Conservation (phyloP, 53 echinoderm and acorn worm species). For the Hippasteria phrygiana region DNA sequence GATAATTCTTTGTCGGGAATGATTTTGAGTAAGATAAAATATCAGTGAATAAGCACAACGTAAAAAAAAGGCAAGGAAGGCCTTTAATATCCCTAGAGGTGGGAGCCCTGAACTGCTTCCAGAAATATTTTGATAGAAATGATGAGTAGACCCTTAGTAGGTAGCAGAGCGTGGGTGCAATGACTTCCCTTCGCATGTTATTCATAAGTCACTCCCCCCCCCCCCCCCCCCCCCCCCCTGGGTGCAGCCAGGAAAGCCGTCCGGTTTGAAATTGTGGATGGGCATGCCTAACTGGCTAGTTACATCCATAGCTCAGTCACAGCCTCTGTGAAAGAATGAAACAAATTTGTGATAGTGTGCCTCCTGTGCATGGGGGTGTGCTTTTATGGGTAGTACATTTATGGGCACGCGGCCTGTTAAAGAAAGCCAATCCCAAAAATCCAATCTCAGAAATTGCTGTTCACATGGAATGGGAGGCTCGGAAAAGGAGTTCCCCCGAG, state of each 20-base stretch:
- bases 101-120: background rate
- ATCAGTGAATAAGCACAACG: background rate
- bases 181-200: slow-evolving; percentile 2
- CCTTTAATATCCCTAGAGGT: slow-evolving; percentile 6
- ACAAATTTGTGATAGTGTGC: no score
- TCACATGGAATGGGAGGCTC: no score
- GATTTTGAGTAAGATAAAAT: no score
- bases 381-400: no score
- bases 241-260: background rate
- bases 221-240: background rate
- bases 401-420: no score
- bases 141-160: background rate
- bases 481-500: no score
- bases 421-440: no score
- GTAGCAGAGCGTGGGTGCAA: background rate
- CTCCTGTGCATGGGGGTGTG: no score
- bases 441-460: no score
- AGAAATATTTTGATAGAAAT: background rate
- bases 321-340: no score
- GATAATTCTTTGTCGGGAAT: no score
- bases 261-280: background rate
- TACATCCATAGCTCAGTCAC: background rate
- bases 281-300: slow-evolving; percentile 2
- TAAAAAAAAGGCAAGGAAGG: background rate
- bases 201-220: background rate